phyloP scores from a whole-genome alignment of 2,113 vertebrate genomes.

The Serilophus lunatus region DNA sequence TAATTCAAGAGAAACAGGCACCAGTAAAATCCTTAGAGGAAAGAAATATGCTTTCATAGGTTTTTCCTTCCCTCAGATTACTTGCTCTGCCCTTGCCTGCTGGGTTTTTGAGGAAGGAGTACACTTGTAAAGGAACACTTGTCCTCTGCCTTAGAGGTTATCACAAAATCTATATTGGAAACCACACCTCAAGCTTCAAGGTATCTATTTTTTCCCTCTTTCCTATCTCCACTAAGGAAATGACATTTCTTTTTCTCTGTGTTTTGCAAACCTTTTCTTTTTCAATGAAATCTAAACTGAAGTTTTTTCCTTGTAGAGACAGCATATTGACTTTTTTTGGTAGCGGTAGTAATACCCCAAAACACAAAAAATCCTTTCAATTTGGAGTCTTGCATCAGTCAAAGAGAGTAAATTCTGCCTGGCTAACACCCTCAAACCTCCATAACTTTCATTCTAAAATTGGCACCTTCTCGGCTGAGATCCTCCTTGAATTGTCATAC shows the following conservation, averaged over 20 bases:
- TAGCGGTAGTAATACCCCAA: neutral
- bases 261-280: neutral
- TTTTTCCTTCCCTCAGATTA: conserved; percentile 20
- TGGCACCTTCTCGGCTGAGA: neutral
- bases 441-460: neutral
- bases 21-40: conserved; percentile 34
- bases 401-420: neutral
- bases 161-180: neutral
- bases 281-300: neutral
- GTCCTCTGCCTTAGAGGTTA: neutral
- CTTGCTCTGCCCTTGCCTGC: neutral
- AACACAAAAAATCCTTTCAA: neutral
- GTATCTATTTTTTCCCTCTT: neutral
- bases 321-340: neutral
- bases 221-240: neutral
- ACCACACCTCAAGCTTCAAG: neutral
- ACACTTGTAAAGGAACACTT: conserved; percentile 15
- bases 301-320: neutral
- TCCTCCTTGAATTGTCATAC: neutral
- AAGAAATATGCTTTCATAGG: conserved; percentile 34
- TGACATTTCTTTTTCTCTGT: neutral
- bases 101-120: neutral
- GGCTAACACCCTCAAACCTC: neutral
- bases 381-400: neutral
- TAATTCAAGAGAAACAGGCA: neutral